These are phyloP conservation scores for Pelodiscus sinensis DNA, from an alignment of 2,113 vertebrate species.

Conservation along the genomic window DNA sequence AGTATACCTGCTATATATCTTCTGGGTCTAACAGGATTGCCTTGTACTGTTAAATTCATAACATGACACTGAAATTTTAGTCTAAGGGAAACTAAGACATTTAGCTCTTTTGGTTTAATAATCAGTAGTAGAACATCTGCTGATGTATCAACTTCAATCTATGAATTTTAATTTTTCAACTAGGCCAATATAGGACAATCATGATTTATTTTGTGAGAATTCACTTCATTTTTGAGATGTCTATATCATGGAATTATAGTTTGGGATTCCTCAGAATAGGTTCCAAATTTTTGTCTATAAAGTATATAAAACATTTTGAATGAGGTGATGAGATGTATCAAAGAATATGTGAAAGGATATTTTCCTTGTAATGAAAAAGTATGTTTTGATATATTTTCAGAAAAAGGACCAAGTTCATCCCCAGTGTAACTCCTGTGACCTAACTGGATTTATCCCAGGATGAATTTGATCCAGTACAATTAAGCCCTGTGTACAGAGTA, in stretches of 20 bases:
- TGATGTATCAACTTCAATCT: not conserved
- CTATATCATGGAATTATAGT: not conserved
- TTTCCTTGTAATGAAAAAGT: not conserved
- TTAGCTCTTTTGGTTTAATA: constrained; percentile 17
- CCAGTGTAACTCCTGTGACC: not conserved
- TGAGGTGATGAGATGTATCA: not conserved
- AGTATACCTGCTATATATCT: not conserved
- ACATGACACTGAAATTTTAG: constrained; percentile 32
- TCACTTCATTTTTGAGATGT: not conserved
- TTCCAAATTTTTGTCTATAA: not conserved
- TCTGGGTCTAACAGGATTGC: not conserved
- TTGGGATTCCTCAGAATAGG: not conserved
- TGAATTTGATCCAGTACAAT: not conserved
- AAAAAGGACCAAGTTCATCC: not conserved
- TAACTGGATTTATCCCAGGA: not conserved
- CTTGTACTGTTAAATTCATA: constrained; percentile 14
- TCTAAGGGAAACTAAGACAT: constrained; percentile 18
- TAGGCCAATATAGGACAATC: not conserved
- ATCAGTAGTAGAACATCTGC: constrained; percentile 9
- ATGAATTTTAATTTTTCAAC: constrained; percentile 32
- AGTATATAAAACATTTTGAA: not conserved
- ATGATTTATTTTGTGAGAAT: not conserved
- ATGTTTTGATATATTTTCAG: not conserved
- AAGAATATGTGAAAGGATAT: not conserved
- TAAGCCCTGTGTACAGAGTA: not conserved